Base-by-base conservation (phyloP, 2,888 invertebrate species). In the Nomada fucata region DNA sequence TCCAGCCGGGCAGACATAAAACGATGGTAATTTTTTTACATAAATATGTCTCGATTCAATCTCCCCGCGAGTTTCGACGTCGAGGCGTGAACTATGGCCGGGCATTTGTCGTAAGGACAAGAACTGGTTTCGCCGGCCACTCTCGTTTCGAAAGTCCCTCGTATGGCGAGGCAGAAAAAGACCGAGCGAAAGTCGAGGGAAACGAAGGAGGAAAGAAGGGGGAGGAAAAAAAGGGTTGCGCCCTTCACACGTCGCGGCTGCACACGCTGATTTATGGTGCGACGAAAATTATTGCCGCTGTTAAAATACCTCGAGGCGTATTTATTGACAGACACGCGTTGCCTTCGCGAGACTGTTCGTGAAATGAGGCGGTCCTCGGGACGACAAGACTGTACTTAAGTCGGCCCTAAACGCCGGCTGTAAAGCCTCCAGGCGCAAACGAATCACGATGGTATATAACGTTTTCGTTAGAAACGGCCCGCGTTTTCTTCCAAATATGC, bases 281-380 rank as follows among this genome's bases (percentile, higher is more conserved):
- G 89, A 90, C 86, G 87, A 89, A 90, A 91, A 91, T 91, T 91
- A 91, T 90, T 85, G 86, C 91, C 84, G 84, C 79, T 80, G 85
- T 89, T 88, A 89, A 90, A 91, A 89, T 87, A 86, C 83, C 86
- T 83, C 78, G 70, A 85, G 78, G 64, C 70, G 69, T 82, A 81
- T 88, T 89, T 83, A 89, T 89, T 89, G 92, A 91, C 89, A 85
- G 85, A 85, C 84, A 79, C 75, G 84, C 83, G 75, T 74, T 68
- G 42, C 67, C 70, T 65, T 71, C 68, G 70, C 79, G 72, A 64
- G 69, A 36, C 68, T 65, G 63, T 59, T 68, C 67, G 70, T 65
- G 76, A 82, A 85, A 82, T 72, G 71, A 77, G 76, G 76, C 63
- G 76, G 55, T 53, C 76, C 85, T 72, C 67, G 69, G 70, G 77